A percentile compares a stretch with the other conserved stretches of the same genome.
Evolutionary conservation across 2,797 vertebrate genomes (phyloP).

Genomic region (Platyrinchus mystaceus): DNA sequence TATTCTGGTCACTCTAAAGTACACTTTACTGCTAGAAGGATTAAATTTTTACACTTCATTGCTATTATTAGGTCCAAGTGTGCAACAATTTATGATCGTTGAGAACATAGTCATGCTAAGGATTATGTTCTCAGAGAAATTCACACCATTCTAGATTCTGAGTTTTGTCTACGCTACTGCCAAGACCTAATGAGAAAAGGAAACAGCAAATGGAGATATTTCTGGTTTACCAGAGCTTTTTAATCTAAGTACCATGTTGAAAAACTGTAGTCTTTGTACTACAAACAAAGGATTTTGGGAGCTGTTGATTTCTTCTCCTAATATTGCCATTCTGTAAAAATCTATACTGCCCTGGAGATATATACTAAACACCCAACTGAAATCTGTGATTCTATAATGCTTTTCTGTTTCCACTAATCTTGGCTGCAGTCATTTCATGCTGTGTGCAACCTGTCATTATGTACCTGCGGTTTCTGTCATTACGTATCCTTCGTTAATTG

Average conservation of each 20-base stretch:
- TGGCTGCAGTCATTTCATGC: not conserved
- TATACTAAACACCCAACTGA: not conserved
- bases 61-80: not conserved
- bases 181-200: not conserved
- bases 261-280: not conserved
- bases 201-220: not conserved
- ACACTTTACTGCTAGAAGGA: not conserved
- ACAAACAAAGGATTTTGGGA: not conserved
- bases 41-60: not conserved
- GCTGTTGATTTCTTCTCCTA: not conserved
- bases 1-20: not conserved
- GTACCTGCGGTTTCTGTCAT: not conserved
- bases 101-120: not conserved
- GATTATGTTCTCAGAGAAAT: not conserved
- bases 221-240: not conserved
- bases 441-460: not conserved
- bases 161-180: not conserved
- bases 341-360: not conserved
- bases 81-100: not conserved
- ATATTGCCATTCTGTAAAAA: not conserved
- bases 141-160: not conserved
- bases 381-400: not conserved
- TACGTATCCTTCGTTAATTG: not conserved
- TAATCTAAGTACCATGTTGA: not conserved
- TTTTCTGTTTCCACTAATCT: not conserved